Percentiles rank a stretch among this genome's conserved stretches.
Conservation (phyloP, 2,888 invertebrate genomes). For the Dusona sp. region DNA sequence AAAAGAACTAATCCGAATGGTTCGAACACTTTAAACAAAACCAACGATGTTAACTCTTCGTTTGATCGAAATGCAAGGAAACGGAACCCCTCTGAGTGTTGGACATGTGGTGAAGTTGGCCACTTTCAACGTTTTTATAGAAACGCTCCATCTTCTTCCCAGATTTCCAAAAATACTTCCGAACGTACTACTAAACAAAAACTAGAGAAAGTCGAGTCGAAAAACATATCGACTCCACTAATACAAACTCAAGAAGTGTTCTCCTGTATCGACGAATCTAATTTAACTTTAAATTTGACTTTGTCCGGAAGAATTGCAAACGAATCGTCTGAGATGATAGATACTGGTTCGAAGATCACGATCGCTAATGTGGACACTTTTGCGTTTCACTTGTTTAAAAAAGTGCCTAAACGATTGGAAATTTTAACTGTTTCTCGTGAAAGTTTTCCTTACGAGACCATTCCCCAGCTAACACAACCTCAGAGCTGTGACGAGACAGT, state of each 20-base stretch:
- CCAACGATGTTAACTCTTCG: not conserved
- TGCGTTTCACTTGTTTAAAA: not conserved
- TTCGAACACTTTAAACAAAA: not conserved
- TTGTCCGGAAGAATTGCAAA: not conserved
- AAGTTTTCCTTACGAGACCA: constrained; percentile 1
- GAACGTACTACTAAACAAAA: not conserved
- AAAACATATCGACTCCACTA: too few species aligned
- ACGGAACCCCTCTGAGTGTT: constrained; percentile 4
- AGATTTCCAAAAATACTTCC: not conserved
- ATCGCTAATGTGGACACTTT: constrained; percentile 3
- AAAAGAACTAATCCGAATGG: not conserved
- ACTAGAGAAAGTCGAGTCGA: not conserved
- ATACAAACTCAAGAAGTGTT: too few species aligned
- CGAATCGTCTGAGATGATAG: constrained; percentile 5
- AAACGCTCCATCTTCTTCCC: not conserved
- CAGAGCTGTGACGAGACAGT: too few species aligned
- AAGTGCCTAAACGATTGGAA: not conserved
- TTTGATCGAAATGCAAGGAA: not conserved
- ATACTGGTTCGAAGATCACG: constrained; percentile 9
- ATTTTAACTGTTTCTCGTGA: not conserved
- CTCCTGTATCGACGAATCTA: too few species aligned
- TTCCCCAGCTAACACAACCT: too few species aligned
- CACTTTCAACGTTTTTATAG: constrained; percentile 1
- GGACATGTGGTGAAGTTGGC: constrained; percentile 16
- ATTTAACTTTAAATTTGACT: too few species aligned